Conservation (phyloP, 2,113 vertebrate genomes). For the Halcyon senegalensis region DNA sequence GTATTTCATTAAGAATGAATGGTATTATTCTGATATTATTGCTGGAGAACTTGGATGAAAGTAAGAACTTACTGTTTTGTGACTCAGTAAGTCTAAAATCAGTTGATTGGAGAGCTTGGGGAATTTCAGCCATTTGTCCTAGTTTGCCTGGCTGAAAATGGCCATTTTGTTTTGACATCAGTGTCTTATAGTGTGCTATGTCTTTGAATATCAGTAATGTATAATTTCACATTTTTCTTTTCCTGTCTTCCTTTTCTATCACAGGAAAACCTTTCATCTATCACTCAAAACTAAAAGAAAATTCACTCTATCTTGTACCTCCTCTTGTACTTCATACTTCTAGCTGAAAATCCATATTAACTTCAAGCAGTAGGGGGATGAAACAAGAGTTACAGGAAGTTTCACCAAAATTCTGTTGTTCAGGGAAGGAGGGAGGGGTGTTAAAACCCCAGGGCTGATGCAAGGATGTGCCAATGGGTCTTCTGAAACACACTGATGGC, state of each 20-base stretch:
- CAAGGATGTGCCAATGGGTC: background rate
- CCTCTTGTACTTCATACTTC: background rate
- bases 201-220: background rate
- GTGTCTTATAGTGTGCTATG: background rate
- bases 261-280: background rate
- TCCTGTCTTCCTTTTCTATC: background rate
- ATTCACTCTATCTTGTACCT: background rate
- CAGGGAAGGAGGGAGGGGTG: background rate
- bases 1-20: conserved; percentile 11
- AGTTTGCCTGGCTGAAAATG: background rate
- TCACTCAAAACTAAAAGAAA: background rate
- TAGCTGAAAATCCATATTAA: background rate
- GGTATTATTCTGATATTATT: background rate
- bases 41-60: background rate
- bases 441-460: background rate
- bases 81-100: background rate
- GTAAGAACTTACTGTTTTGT: background rate
- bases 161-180: background rate
- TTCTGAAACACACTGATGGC: background rate
- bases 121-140: background rate
- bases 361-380: background rate
- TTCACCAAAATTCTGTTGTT: background rate
- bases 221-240: background rate
- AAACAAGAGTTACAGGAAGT: background rate
- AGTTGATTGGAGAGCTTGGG: background rate